Evolutionary conservation across 2,113 vertebrate genomes (phyloP).

Genomic region (Callipepla squamata): DNA sequence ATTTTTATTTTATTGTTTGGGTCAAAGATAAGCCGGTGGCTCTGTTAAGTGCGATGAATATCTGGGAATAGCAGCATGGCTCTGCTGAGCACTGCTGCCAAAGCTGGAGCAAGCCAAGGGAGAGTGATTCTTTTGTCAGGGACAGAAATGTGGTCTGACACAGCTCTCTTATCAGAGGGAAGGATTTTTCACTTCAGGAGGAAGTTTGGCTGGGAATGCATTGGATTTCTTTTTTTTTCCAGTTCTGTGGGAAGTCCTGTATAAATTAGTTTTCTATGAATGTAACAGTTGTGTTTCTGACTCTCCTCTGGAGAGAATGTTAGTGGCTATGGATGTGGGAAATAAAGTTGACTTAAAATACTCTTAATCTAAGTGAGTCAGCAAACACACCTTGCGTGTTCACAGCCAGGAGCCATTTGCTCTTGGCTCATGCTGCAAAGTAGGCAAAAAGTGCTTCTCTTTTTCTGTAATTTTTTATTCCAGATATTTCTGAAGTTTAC

Average conservation of each 20-base stretch:
- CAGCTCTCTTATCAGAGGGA: constrained; percentile 47
- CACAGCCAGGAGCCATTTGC: constrained; percentile 14
- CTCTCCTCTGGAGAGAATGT: background rate
- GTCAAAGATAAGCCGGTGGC: background rate
- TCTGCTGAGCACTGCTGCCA: constrained; percentile 34
- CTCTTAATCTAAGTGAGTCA: background rate
- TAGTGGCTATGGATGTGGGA: rapidly evolving
- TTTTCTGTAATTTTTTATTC: background rate
- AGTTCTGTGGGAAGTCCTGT: background rate
- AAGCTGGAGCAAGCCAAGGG: background rate
- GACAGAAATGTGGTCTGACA: constrained; percentile 7
- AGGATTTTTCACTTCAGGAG: constrained; percentile 52
- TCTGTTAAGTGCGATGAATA: background rate
- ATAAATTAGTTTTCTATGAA: constrained; percentile 29
- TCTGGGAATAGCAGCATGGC: background rate
- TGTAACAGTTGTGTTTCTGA: background rate
- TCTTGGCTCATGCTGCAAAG: background rate
- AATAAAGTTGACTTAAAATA: constrained; percentile 20
- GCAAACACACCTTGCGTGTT: background rate
- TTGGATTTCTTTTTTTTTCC: background rate
- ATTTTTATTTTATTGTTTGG: background rate
- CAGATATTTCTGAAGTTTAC: background rate
- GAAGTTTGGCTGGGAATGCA: constrained; percentile 31
- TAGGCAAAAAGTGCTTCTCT: background rate
- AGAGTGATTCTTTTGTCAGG: background rate